A percentile compares a stretch with the other conserved stretches of the same genome.
These are phyloP conservation scores for Pinna nobilis DNA, from an alignment of 1,140 invertebrate genomes.

Conservation along the genomic window DNA sequence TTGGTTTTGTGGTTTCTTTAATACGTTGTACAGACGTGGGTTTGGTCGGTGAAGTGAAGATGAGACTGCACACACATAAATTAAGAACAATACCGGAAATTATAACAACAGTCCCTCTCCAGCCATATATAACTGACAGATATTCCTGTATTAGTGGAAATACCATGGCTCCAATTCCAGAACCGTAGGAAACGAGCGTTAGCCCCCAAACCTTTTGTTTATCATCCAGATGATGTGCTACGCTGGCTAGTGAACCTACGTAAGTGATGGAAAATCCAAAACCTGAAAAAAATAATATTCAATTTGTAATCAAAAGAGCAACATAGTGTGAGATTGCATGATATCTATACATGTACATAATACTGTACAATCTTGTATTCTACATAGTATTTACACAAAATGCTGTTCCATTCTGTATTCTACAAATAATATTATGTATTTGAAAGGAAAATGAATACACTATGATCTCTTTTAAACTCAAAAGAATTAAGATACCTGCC, in stretches of 20 bases:
- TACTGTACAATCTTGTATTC: too few species aligned
- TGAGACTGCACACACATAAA: background rate
- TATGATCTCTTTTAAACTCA: background rate
- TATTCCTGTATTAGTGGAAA: constrained; percentile 10
- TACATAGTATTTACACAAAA: too few species aligned
- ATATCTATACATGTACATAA: too few species aligned
- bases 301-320: too few species aligned
- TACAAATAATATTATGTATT: background rate
- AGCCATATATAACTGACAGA: background rate
- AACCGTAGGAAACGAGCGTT: constrained; percentile 5
- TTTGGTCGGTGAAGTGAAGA: too few species aligned
- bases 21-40: background rate
- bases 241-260: constrained; percentile 8
- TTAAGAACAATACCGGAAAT: constrained; percentile 1
- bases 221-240: constrained; percentile 1
- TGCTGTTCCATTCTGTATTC: too few species aligned
- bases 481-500: background rate
- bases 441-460: background rate
- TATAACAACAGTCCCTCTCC: constrained; percentile 12
- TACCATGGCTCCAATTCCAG: background rate
- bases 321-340: too few species aligned
- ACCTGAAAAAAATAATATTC: constrained; percentile 10
- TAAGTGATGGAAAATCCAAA: constrained; percentile 8
- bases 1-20: background rate
- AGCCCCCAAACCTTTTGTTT: constrained; percentile 7